These are phyloP conservation scores for Epinephelus malabaricus DNA, from an alignment of 2,797 vertebrate species.

Conservation along the genomic window DNA sequence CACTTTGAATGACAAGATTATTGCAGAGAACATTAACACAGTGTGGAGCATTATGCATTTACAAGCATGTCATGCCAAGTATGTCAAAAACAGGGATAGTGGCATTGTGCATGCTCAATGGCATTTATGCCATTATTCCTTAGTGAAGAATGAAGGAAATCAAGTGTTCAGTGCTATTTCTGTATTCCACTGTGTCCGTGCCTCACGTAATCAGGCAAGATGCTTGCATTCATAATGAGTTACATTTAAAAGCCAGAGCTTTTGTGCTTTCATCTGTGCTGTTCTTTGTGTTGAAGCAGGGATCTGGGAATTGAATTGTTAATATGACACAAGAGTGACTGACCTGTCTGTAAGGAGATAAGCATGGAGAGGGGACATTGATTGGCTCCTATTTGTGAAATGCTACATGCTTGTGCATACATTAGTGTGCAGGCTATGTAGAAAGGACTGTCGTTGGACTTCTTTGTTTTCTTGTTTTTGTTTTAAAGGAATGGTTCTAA, in stretches of 20 bases:
- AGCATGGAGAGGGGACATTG: constrained; percentile 50
- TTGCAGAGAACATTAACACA: constrained; percentile 49
- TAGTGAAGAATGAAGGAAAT: constrained; percentile 25
- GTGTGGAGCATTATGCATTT: constrained; percentile 23
- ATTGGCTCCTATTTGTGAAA: constrained; percentile 60
- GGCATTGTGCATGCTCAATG: constrained; percentile 39
- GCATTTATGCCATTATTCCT: constrained; percentile 51
- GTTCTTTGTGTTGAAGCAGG: constrained; percentile 69
- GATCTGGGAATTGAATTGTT: constrained; percentile 77
- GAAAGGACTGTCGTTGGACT: constrained; percentile 30
- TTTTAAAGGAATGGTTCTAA: too few species aligned
- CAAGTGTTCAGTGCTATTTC: constrained; percentile 43
- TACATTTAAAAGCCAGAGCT: constrained; percentile 55
- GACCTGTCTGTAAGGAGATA: constrained; percentile 71
- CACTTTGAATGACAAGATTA: constrained; percentile 68
- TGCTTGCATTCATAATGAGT: constrained; percentile 63
- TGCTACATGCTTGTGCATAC: constrained; percentile 41
- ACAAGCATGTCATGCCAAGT: neutral
- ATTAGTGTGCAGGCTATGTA: constrained; percentile 5
- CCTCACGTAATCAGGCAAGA: constrained; percentile 58
- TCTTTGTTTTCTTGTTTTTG: constrained; percentile 3
- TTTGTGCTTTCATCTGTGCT: constrained; percentile 49
- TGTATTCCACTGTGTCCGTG: constrained; percentile 45
- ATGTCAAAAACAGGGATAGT: constrained; percentile 38
- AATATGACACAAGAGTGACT: constrained; percentile 77